These are phyloP conservation scores for Chloroclysta siterata DNA, from an alignment of 2,888 invertebrate species.

Conservation along the genomic window DNA sequence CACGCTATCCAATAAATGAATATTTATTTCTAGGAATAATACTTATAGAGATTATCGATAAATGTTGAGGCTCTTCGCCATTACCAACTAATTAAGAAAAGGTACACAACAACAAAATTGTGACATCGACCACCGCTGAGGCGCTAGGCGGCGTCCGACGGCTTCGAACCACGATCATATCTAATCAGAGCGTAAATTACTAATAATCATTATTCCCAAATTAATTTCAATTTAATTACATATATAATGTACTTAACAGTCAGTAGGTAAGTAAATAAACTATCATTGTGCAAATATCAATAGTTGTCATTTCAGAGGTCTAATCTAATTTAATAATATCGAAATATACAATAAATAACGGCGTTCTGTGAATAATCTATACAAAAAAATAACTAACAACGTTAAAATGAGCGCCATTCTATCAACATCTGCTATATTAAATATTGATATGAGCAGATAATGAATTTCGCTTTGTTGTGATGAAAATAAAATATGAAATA, in stretches of 20 bases:
- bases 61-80: conserved; percentile 43
- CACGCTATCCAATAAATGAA: conserved; percentile 65
- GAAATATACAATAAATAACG: conserved; percentile 48
- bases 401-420: conserved; percentile 5
- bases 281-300: conserved; percentile 36
- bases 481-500: conserved; percentile 2
- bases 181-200: too few species aligned
- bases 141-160: not conserved
- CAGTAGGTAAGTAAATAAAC: conserved; percentile 33
- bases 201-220: not conserved
- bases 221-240: conserved; percentile 2
- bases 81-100: conserved; percentile 43
- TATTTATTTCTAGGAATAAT: conserved; percentile 72
- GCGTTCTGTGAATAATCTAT: conserved; percentile 6
- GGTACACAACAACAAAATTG: conserved; percentile 45
- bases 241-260: conserved; percentile 1
- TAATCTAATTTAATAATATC: conserved; percentile 34
- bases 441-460: conserved; percentile 4
- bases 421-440: not conserved
- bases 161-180: not conserved
- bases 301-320: conserved; percentile 32
- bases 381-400: not conserved
- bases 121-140: conserved; percentile 7
- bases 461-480: conserved; percentile 9
- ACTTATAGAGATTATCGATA: conserved; percentile 67